Evolutionary conservation across 1,140 invertebrate genomes (phyloP).

Genomic region (Trinorchestia longiramus): DNA sequence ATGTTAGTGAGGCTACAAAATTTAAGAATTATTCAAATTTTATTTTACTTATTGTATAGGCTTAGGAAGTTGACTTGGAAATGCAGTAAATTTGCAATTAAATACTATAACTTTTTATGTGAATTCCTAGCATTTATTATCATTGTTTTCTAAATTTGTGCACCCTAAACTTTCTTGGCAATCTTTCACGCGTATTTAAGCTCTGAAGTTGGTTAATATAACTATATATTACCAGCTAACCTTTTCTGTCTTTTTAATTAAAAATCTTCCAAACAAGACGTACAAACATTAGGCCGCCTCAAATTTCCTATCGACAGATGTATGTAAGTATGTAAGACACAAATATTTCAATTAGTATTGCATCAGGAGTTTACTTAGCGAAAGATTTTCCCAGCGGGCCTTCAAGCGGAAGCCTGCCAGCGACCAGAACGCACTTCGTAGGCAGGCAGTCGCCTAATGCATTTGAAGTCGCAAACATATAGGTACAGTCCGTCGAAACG

Average conservation of each 20-base stretch:
- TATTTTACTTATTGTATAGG: neutral
- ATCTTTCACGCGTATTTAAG: neutral
- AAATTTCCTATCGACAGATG: no score
- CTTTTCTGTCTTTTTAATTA: neutral
- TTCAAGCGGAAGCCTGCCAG: no score
- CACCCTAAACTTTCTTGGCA: neutral
- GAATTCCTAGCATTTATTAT: neutral
- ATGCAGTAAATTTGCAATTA: neutral
- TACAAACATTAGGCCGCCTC: neutral
- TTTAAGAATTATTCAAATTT: no score
- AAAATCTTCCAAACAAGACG: neutral
- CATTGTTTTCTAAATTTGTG: neutral
- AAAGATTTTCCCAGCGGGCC: no score
- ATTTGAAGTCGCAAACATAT: no score
- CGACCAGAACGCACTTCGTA: no score
- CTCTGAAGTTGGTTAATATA: neutral
- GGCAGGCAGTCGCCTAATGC: no score
- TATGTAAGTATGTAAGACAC: no score
- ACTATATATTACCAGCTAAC: neutral
- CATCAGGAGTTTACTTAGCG: no score
- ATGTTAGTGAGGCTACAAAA: no score
- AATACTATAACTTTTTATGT: neutral
- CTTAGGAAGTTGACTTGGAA: neutral
- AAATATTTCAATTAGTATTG: no score
- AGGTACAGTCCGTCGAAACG: no score